Conservation (phyloP, 2,888 invertebrate genomes). For the Micoletzkya japonica region DNA sequence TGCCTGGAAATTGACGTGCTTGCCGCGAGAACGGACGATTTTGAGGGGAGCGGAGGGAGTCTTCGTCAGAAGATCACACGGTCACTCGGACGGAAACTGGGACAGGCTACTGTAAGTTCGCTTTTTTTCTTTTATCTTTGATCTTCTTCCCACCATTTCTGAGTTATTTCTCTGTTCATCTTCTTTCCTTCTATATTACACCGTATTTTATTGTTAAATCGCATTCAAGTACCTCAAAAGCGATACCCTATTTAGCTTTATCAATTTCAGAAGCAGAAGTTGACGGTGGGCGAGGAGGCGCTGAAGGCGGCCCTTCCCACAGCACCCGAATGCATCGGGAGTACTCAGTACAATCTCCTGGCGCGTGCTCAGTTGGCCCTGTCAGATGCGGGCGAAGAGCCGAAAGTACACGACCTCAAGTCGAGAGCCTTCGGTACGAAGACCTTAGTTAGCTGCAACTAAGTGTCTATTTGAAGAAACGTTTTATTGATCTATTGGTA, state of each 20-base stretch:
- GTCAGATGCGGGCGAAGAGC: constrained; percentile 45
- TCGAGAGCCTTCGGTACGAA: constrained; percentile 41
- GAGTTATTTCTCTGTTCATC: not conserved
- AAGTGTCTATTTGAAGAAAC: not conserved
- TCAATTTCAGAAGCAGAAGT: constrained; percentile 25
- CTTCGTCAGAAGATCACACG: constrained; percentile 41
- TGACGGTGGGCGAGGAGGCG: constrained; percentile 27
- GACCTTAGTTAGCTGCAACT: not conserved
- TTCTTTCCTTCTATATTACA: not conserved
- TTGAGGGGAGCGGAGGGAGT: constrained; percentile 34
- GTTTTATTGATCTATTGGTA: not conserved
- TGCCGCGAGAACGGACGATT: constrained; percentile 43
- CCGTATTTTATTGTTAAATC: not conserved
- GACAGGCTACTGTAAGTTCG: constrained; percentile 34
- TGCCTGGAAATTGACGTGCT: constrained; percentile 41
- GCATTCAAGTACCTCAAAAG: not conserved
- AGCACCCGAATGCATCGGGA: constrained; percentile 30
- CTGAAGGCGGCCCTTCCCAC: constrained; percentile 18
- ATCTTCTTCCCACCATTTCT: not conserved
- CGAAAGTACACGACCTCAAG: constrained; percentile 45
- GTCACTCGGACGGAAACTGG: constrained; percentile 47
- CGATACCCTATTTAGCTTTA: too few relatives aligned
- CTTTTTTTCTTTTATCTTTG: not conserved
- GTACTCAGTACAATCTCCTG: constrained; percentile 44
- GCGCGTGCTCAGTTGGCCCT: constrained; percentile 41